Percentiles rank a stretch among this genome's conserved stretches.
These are phyloP conservation scores for Nemurella pictetii DNA, from an alignment of 2,888 invertebrate species.

Conservation along the genomic window DNA sequence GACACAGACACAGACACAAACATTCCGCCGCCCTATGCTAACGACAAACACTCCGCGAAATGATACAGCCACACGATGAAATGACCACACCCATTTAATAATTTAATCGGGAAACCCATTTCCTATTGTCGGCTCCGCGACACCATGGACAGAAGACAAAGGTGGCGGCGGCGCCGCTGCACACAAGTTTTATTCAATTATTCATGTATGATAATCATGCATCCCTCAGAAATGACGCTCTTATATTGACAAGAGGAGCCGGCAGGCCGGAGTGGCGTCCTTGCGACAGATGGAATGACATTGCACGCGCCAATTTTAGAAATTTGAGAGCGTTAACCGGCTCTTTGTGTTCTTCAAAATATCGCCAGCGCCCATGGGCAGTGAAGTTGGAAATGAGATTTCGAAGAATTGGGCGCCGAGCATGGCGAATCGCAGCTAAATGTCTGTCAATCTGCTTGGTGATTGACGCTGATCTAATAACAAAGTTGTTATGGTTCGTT, in stretches of 20 bases:
- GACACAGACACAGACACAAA: too few species aligned
- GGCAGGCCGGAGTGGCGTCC: background rate
- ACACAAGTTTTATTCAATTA: conserved; percentile 7
- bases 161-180: background rate
- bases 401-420: background rate
- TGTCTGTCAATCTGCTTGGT: background rate
- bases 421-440: background rate
- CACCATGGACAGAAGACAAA: background rate
- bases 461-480: background rate
- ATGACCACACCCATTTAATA: conserved; percentile 24
- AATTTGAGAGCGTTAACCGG: background rate
- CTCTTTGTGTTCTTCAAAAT: background rate
- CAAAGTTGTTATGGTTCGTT: background rate
- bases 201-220: conserved; percentile 13
- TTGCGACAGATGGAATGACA: background rate
- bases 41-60: background rate
- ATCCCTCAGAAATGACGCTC: background rate
- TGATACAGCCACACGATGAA: background rate
- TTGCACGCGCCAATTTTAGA: background rate
- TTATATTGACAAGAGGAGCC: background rate
- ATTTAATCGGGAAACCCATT: conserved; percentile 1
- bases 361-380: background rate
- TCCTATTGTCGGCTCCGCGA: conserved; percentile 11
- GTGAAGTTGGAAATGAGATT: background rate
- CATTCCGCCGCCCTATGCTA: background rate